A percentile compares a stretch with the other conserved stretches of the same genome.
Evolutionary conservation across 2,888 invertebrate genomes (phyloP).

Genomic region (Luperina nickerlii): DNA sequence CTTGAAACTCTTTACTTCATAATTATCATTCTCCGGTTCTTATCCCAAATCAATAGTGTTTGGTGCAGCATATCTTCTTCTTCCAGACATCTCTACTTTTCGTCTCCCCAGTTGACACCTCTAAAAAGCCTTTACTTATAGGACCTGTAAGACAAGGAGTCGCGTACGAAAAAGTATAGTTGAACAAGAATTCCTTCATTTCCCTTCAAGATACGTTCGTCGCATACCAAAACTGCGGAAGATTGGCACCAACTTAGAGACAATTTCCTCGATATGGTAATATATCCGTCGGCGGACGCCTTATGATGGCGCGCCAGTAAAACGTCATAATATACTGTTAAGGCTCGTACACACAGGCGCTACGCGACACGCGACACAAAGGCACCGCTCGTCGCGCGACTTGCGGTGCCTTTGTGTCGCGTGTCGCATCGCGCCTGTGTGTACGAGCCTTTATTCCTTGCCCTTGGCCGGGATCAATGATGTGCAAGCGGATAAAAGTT

Average conservation of each 20-base stretch:
- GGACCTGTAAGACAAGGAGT: not conserved
- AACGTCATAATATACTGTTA: slow-evolving; percentile 46
- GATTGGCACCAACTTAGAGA: slow-evolving; percentile 21
- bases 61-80: not conserved
- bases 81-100: too few species aligned
- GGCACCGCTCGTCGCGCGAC: too few species aligned
- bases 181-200: slow-evolving; percentile 5
- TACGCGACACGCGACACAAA: too few species aligned
- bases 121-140: not conserved
- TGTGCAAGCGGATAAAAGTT: slow-evolving; percentile 11
- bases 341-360: too few species aligned
- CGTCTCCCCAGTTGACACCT: too few species aligned
- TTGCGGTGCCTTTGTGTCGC: too few species aligned
- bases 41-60: not conserved
- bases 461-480: slow-evolving; percentile 44
- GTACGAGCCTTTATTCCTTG: too few species aligned
- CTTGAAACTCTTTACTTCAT: not conserved
- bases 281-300: slow-evolving; percentile 22
- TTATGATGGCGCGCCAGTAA: slow-evolving; percentile 44
- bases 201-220: not conserved
- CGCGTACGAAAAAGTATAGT: not conserved
- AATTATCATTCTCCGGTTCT: not conserved
- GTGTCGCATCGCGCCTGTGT: too few species aligned
- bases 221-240: not conserved
- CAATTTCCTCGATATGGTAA: slow-evolving; percentile 35